phyloP scores from a whole-genome alignment of 2,888 invertebrate genomes.

The Agonopterix alstromeriana region DNA sequence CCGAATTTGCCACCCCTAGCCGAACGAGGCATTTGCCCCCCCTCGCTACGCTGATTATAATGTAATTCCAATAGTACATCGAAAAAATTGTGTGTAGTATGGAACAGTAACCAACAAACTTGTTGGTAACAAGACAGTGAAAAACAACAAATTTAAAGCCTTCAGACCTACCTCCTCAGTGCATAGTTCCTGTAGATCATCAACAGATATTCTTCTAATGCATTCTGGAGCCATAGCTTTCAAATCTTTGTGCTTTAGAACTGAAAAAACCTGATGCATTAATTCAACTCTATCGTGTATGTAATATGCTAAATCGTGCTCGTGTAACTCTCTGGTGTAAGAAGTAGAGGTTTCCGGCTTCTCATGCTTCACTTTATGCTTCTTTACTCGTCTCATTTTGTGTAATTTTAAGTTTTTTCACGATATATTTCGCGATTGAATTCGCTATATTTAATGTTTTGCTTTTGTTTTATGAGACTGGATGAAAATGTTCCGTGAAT shows the following conservation, averaged over 20 bases:
- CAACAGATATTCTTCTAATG: slow-evolving; percentile 52
- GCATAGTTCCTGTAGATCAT: slow-evolving; percentile 76
- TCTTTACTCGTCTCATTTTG: slow-evolving; percentile 26
- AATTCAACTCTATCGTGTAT: slow-evolving; percentile 78
- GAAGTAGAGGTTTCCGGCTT: slow-evolving; percentile 37
- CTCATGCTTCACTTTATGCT: slow-evolving; percentile 51
- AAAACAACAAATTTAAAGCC: too few relatives aligned
- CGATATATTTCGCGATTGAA: background rate
- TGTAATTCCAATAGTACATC: too few relatives aligned
- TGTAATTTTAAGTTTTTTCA: slow-evolving; percentile 1
- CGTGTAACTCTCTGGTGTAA: slow-evolving; percentile 30
- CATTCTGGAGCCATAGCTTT: slow-evolving; percentile 75
- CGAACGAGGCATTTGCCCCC: too few relatives aligned
- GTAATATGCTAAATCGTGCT: slow-evolving; percentile 73
- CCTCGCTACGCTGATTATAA: too few relatives aligned
- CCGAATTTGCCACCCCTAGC: too few relatives aligned
- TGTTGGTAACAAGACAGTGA: too few relatives aligned
- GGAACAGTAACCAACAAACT: too few relatives aligned
- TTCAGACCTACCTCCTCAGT: slow-evolving; percentile 67
- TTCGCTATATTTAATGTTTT: background rate
- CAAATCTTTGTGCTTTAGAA: slow-evolving; percentile 74
- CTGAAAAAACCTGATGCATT: slow-evolving; percentile 77
- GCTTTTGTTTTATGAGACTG: background rate
- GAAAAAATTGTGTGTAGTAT: too few relatives aligned
- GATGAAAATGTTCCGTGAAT: too few relatives aligned